Evolutionary conservation across 2,113 vertebrate species (phyloP), one percentile per base, ranked within the genome.

Genomic region (Hemicordylus capensis): DNA sequence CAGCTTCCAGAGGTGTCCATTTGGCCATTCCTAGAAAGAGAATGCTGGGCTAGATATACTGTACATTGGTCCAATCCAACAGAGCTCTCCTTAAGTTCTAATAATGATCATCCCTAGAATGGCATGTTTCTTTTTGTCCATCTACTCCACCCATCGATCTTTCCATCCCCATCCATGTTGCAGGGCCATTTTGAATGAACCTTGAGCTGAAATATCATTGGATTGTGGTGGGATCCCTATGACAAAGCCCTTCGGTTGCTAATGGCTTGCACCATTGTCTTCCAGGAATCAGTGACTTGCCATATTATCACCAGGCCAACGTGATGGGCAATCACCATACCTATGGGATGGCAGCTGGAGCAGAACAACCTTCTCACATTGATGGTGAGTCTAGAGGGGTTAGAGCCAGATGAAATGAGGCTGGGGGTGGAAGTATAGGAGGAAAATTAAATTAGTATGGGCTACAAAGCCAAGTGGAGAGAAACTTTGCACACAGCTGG

Each of bases 261-360:
- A 34, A 85, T 66, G 67, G 76, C 80, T 81, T 72, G 56, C 42
- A 11, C 37, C 51, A 56, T 39, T 81, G 59, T 90, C 90, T 81
- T 87, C 44, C 89, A 99, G 98, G 97, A 76, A 92, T 97, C 66
- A 96, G 93, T 3, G 97, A 96, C 85, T 91, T 96, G 92, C 95
- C 98, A 61, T 97, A 97, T 83, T 98, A 98, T 93, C 98, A 96
- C 39, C 98, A 98, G 95, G 91, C 96, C 85, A 97, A 95, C 92
- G 96, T 97, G 89, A 95, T 96, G 94, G 94, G 97, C 2, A 91
- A 95, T 0, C 96, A 98, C 93, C 97, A 97, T 7, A 95, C 95
- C 34, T 98, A 98, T 31, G 96, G 96, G 85, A 90, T 96, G 90
- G 92, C 90, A 70, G 90, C 97, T 1, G 92, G 94, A 88, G 91